phyloP scores from a whole-genome alignment of 2,888 invertebrate species.

The Nasonia oneida region DNA sequence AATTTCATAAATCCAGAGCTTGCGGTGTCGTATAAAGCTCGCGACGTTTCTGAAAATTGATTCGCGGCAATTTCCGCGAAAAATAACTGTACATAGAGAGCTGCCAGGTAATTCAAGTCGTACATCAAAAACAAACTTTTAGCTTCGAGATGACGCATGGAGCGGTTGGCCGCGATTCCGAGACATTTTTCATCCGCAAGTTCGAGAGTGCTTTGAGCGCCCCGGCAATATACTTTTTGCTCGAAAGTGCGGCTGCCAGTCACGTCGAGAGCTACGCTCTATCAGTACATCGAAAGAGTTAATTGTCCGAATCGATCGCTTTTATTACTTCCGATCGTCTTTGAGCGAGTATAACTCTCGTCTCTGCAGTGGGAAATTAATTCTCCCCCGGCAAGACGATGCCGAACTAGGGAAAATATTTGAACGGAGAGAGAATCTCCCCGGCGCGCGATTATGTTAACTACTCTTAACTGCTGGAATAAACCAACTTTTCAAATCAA shows the following conservation, averaged over 20 bases:
- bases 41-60: neutral
- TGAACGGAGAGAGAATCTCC: neutral
- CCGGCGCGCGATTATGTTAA: neutral
- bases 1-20: neutral
- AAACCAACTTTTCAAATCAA: neutral
- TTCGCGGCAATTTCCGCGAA: neutral
- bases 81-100: neutral
- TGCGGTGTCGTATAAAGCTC: too few species aligned
- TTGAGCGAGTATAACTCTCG: neutral
- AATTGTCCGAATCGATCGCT: too few species aligned
- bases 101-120: neutral
- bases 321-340: neutral
- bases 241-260: neutral
- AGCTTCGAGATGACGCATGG: neutral
- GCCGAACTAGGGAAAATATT: neutral
- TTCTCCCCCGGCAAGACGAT: neutral
- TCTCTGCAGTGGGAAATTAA: neutral
- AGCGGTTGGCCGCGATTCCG: neutral
- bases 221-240: neutral
- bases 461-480: neutral
- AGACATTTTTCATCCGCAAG: neutral
- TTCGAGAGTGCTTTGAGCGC: neutral
- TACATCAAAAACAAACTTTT: slow-evolving; percentile 7
- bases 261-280: too few species aligned
- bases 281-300: too few species aligned